Percentiles rank a stretch among this genome's conserved stretches.
These are phyloP conservation scores for Coenonympha glycerion DNA, from an alignment of 2,888 invertebrate species.

Conservation along the genomic window DNA sequence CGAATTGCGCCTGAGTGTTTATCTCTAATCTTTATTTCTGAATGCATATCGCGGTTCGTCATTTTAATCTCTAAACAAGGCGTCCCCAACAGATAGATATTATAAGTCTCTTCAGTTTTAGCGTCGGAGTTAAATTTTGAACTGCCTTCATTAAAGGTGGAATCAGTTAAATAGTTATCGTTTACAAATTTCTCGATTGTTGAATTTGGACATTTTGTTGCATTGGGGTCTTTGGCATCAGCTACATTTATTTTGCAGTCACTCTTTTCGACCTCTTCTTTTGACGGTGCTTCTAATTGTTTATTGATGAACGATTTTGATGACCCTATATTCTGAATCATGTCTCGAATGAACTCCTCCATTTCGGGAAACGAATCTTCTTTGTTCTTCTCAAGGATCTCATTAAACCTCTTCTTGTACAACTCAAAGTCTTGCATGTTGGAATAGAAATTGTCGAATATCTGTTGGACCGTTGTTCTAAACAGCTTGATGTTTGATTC, in stretches of 20 bases:
- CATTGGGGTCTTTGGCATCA: background rate
- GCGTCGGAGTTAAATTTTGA: constrained; percentile 27
- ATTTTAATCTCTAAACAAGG: constrained; percentile 49
- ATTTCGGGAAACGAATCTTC: constrained; percentile 50
- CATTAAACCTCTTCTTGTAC: constrained; percentile 56
- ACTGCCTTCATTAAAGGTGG: constrained; percentile 38
- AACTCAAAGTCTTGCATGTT: constrained; percentile 55
- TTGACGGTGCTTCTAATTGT: background rate
- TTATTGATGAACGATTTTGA: constrained; percentile 39
- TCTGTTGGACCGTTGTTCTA: constrained; percentile 55
- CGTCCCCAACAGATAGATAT: constrained; percentile 42
- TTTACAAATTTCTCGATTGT: constrained; percentile 51
- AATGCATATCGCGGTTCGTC: constrained; percentile 46
- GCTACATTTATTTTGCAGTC: background rate
- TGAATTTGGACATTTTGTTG: constrained; percentile 22
- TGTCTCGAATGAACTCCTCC: constrained; percentile 60
- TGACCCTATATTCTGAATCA: constrained; percentile 56
- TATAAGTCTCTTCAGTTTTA: constrained; percentile 43
- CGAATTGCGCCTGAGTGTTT: constrained; percentile 24
- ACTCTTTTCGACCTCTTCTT: background rate
- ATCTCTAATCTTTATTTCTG: constrained; percentile 55
- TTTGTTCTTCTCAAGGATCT: constrained; percentile 49
- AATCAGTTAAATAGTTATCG: constrained; percentile 48
- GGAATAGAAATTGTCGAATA: constrained; percentile 56
- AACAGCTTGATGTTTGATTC: constrained; percentile 61